These are phyloP conservation scores for Artemia franciscana DNA, from an alignment of 1,140 invertebrate species.

Conservation along the genomic window DNA sequence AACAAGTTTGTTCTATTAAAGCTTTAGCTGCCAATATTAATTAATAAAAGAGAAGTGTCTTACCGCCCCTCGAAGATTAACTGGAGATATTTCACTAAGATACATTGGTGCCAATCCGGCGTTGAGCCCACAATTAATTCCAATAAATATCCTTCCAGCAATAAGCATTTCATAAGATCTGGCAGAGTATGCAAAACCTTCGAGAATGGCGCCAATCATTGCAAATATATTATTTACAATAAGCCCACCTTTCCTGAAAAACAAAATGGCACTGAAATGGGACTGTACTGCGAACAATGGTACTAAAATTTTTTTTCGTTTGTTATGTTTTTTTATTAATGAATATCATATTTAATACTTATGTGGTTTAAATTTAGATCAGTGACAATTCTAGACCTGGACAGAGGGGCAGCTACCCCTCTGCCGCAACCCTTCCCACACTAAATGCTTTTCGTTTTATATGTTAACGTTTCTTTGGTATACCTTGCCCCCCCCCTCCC, in stretches of 20 bases:
- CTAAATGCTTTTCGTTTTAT: too few species aligned
- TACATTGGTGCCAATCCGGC: constrained; percentile 71
- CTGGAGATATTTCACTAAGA: constrained; percentile 60
- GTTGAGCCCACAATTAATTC: constrained; percentile 57
- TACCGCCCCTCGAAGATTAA: constrained; percentile 47
- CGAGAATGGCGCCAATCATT: constrained; percentile 17
- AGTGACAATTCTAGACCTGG: too few species aligned
- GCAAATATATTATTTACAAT: constrained; percentile 58
- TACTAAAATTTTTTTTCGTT: too few species aligned
- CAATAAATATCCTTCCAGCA: constrained; percentile 49
- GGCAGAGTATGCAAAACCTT: constrained; percentile 31
- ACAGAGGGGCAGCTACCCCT: too few species aligned
- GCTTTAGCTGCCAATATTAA: not conserved
- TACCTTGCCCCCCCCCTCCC: too few species aligned
- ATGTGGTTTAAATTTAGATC: too few species aligned
- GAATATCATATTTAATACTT: too few species aligned
- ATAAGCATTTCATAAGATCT: constrained; percentile 47
- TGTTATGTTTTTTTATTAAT: too few species aligned
- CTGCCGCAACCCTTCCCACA: too few species aligned
- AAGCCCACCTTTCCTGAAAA: constrained; percentile 45
- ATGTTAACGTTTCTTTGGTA: too few species aligned
- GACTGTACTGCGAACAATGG: too few species aligned
- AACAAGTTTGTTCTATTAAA: not conserved
- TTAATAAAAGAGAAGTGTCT: constrained; percentile 13
- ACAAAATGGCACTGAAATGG: too few species aligned